Evolutionary conservation across 2,888 invertebrate genomes (phyloP), one percentile per base, ranked within the genome.

Genomic region (Mesochorus sp.): DNA sequence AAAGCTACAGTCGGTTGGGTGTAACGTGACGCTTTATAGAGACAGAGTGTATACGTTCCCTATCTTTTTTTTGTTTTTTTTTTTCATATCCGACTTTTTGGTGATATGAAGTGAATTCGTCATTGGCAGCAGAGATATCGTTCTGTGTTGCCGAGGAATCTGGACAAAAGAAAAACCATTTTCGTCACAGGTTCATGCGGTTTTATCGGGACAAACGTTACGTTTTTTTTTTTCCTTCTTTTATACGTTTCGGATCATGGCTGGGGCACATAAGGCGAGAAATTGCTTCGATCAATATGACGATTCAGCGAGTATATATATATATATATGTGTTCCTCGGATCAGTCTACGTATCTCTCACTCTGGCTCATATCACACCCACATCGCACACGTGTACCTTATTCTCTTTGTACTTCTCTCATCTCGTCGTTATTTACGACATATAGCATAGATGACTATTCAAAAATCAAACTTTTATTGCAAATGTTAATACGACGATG

Each of bases 241-340:
- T 34, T 21, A 67, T 31, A 47, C 17, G 5, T 21, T 31, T 21
- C 31, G 44, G 34, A 57, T 57, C 55, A 57, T 28, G 47, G 44
- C 57, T n/a, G 57, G 31, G 3, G n/a, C 34, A 34, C 47, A 57
- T 57, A 34, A 44, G 57, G 55, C 55, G 47, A 44, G 21, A 8
- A 49, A 10, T 21, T 21, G 34, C 3, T 6, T 17, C 34, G 34
- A 31, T 49, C n/a, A 21, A 21, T 14, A 31, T n/a, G n/a, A n/a
- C n/a, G n/a, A n/a, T n/a, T n/a, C n/a, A n/a, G n/a, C n/a, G n/a
- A n/a, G n/a, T 31, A 31, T 31, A 4, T 31, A 31, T 31, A 31
- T 31, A 31, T 31, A 31, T 31, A 31, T 31, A 31, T 31, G 6
- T 31, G 6, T n/a, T n/a, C n/a, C n/a, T n/a, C n/a, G n/a, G n/a